Base-by-base conservation (phyloP, 2,113 vertebrate genomes). In the Hemichromis elongatus region DNA sequence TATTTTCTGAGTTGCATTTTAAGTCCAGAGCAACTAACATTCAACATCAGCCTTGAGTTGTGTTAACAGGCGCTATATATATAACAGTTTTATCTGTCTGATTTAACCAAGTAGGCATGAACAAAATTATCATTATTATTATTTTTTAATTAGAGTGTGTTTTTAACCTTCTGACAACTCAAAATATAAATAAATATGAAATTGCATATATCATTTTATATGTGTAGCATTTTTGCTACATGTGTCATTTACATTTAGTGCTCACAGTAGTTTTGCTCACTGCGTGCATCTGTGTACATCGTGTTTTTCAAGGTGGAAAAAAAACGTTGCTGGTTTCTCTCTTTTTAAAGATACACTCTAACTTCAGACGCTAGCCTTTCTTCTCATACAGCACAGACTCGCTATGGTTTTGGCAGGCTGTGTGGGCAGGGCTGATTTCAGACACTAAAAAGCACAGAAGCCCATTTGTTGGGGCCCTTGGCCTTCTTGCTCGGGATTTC, bases 401-500 rank as follows among this genome's bases (percentile, higher is more conserved):
- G 79, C 54, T 61, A 83, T 30, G 13, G 16, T 8, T 42, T 50
- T 10, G 30, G 70, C 55, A 53, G 85, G 52, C 87, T 59, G 52
- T 59, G 52, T 12, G 13, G 30, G 24, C 28, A 84, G 80, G 45
- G 45, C 45, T 59, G n/a, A 63, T 80, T 88, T 85, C 57, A 84
- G 53, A 89, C 45, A 40, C 81, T 59, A 66, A 85, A 83, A 91
- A 83, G 61, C 80, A 94, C 86, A 93, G 84, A 83, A 19, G 80
- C 53, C 83, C 89, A 86, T 90, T 94, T 92, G 89, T 92, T 90
- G 83, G 77, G 75, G 19, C 66, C 78, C 87, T 50, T 21, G 82
- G 28, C 79, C 79, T 93, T 59, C 55, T 83, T 9, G 5, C 83
- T 82, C 40, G 77, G 88, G 92, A 90, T 91, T 94, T 95, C 93